Percentiles rank a stretch among this genome's conserved stretches.
Evolutionary conservation across 37 sponge, comb jelly and placozoan species (phyloP).

Genomic region (Theonella swinhoei): DNA sequence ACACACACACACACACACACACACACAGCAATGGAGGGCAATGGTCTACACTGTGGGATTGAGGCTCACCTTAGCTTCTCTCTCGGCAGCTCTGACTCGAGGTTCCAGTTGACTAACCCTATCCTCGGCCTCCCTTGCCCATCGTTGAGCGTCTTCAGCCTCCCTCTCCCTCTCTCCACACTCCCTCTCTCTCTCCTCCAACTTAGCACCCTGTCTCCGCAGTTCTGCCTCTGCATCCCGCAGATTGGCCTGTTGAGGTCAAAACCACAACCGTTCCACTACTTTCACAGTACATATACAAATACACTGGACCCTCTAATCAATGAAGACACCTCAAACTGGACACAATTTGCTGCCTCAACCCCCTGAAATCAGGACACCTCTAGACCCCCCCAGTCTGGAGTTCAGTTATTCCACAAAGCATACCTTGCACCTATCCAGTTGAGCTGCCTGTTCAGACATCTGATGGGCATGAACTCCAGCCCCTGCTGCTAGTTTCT

Average conservation of each 20-base stretch:
- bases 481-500: slow-evolving; percentile 47
- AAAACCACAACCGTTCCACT: background rate
- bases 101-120: background rate
- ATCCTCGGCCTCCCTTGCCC: slow-evolving; percentile 46
- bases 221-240: slow-evolving; percentile 16
- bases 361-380: background rate
- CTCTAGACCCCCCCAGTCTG: no score
- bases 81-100: background rate
- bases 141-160: slow-evolving; percentile 27
- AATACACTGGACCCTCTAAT: background rate
- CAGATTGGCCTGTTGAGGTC: slow-evolving; percentile 6
- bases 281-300: background rate
- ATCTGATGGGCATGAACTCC: slow-evolving; percentile 53
- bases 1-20: no score
- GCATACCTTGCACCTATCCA: slow-evolving; percentile 44
- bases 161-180: slow-evolving; percentile 17
- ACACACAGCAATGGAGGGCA: no score
- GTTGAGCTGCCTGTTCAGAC: slow-evolving; percentile 34
- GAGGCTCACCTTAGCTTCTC: background rate
- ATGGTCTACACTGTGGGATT: no score
- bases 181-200: slow-evolving; percentile 20
- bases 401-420: no score
- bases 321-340: background rate
- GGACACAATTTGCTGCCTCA: background rate
- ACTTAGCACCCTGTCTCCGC: slow-evolving; percentile 14